Evolutionary conservation across 30 jellyfish, hydroid and myxozoan species (phyloP).

Genomic region (Hydractinia symbiolongicarpus): DNA sequence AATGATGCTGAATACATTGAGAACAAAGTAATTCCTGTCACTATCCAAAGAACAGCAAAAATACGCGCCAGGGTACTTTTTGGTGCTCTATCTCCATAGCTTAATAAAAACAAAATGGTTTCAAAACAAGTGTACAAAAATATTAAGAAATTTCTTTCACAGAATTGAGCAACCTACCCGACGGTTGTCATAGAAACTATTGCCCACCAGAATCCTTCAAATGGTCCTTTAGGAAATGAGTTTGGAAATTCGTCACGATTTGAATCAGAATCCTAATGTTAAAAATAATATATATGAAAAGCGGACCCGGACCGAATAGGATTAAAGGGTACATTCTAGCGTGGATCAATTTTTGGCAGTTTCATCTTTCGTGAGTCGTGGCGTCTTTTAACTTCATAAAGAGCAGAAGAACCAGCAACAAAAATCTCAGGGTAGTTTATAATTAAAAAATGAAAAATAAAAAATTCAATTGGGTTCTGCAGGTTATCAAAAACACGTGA

Average conservation of each 20-base stretch:
- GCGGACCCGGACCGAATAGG: no score
- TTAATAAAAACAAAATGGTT: not conserved
- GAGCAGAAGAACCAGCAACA: no score
- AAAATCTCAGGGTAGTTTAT: no score
- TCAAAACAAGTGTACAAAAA: not conserved
- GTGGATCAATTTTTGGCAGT: not conserved
- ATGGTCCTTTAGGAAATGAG: conserved; percentile 65
- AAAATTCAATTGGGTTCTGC: no score
- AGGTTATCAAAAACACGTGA: no score
- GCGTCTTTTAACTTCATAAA: no score
- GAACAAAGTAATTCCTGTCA: conserved; percentile 73
- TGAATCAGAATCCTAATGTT: conserved; percentile 58
- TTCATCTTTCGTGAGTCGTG: no score
- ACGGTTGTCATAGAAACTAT: conserved; percentile 83
- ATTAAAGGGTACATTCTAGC: not conserved
- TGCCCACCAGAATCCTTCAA: conserved; percentile 94
- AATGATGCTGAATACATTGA: conserved; percentile 22
- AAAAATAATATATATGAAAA: not conserved
- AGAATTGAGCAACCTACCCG: conserved; percentile 46
- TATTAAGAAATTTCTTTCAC: not conserved
- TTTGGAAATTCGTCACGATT: conserved; percentile 66
- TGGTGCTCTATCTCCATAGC: conserved; percentile 88
- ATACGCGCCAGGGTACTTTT: conserved; percentile 64
- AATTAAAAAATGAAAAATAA: no score
- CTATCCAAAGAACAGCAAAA: conserved; percentile 78